Conservation (phyloP, 1,140 invertebrate species). For the Aphidius ervi region DNA sequence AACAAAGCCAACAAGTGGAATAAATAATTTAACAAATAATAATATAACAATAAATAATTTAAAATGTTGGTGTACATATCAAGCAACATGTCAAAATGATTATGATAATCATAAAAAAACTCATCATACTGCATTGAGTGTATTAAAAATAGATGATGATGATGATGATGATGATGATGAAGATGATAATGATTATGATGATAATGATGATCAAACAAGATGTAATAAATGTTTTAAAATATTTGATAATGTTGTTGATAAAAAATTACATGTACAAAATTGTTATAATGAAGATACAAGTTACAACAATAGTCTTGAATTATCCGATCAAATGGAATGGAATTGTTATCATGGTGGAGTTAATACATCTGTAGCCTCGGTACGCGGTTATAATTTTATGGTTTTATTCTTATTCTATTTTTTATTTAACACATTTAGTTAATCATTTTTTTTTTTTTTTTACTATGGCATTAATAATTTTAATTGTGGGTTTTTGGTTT, state of each 20-base stretch:
- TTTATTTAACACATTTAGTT: too few species aligned
- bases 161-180: constrained; percentile 27
- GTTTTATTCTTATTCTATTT: constrained; percentile 13
- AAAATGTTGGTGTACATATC: constrained; percentile 51
- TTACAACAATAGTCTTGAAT: constrained; percentile 38
- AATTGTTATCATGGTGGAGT: constrained; percentile 35
- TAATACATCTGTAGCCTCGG: constrained; percentile 42
- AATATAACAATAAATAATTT: constrained; percentile 39
- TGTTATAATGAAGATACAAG: too few species aligned
- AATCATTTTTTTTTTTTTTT: too few species aligned
- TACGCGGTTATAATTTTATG: constrained; percentile 31
- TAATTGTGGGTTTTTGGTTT: too few species aligned
- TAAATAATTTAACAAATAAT: constrained; percentile 31
- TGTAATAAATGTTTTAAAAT: too few species aligned
- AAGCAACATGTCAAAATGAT: constrained; percentile 42
- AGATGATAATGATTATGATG: too few species aligned
- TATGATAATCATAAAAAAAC: constrained; percentile 44
- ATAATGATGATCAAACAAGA: too few species aligned
- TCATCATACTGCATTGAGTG: constrained; percentile 47
- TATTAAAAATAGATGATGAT: constrained; percentile 48
- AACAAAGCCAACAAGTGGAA: constrained; percentile 42
- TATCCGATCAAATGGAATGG: constrained; percentile 44
- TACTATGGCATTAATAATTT: too few species aligned
- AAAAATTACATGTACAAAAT: too few species aligned
- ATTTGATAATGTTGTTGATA: too few species aligned